Percentiles rank a stretch among this genome's conserved stretches.
Conservation (phyloP, 1,140 invertebrate genomes). For the Leucophenga varia region DNA sequence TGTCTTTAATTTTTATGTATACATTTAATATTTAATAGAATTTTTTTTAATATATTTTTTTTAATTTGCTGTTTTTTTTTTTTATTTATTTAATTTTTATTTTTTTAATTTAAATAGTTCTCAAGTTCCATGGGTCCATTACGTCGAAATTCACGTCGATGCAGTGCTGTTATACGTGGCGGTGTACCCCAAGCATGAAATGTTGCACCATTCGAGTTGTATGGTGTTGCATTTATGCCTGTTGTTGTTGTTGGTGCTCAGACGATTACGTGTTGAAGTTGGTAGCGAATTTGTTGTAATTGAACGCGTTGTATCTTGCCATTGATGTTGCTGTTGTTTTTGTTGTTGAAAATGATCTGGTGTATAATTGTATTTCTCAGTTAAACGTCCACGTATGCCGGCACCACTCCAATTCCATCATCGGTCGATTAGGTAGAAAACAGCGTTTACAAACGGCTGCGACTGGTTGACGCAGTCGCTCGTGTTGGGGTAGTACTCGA, state of each 20-base stretch:
- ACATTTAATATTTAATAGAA: slow-evolving; percentile 33
- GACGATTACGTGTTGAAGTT: slow-evolving; percentile 2
- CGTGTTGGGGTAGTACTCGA: slow-evolving; percentile 56
- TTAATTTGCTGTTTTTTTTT: slow-evolving; percentile 22
- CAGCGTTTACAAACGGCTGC: slow-evolving; percentile 56
- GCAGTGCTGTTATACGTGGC: slow-evolving; percentile 54
- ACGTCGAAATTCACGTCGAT: slow-evolving; percentile 48
- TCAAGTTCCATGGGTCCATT: slow-evolving; percentile 33
- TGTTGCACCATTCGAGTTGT: slow-evolving; percentile 14
- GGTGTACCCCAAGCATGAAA: slow-evolving; percentile 53
- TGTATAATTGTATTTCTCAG: slow-evolving; percentile 28
- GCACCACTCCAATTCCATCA: slow-evolving; percentile 50
- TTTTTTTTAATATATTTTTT: slow-evolving; percentile 27
- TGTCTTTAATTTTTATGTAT: slow-evolving; percentile 13
- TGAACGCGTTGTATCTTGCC: slow-evolving; percentile 14
- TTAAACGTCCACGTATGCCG: slow-evolving; percentile 45
- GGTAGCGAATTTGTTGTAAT: slow-evolving; percentile 38
- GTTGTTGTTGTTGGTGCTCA: background rate
- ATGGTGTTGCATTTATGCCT: background rate
- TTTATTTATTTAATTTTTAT: slow-evolving; percentile 14
- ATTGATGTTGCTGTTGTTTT: background rate
- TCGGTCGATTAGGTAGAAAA: slow-evolving; percentile 46
- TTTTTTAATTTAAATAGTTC: slow-evolving; percentile 20
- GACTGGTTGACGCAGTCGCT: slow-evolving; percentile 57
- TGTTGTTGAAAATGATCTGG: background rate